phyloP scores from a whole-genome alignment of 1,140 invertebrate genomes.

The Tetraneura akinire region DNA sequence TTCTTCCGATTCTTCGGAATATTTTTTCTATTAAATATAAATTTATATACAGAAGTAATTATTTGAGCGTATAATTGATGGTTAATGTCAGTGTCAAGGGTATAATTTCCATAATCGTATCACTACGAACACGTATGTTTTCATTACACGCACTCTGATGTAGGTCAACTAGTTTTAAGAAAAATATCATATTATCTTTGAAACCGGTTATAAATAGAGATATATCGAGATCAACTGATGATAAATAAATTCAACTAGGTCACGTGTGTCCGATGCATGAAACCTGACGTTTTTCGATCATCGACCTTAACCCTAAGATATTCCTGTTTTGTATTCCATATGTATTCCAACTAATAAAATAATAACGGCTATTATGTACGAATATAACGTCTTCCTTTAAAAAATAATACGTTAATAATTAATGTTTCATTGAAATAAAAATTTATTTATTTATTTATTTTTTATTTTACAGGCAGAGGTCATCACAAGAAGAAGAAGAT shows the following conservation, averaged over 20 bases:
- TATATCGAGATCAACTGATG: not conserved
- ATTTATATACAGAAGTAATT: too few relatives aligned
- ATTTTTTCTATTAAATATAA: too few relatives aligned
- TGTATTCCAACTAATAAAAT: not conserved
- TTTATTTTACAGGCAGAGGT: constrained; percentile 52
- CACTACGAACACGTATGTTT: not conserved
- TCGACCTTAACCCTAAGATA: not conserved
- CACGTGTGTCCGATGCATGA: not conserved
- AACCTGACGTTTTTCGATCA: constrained; percentile 2
- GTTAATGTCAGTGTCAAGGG: constrained; percentile 20
- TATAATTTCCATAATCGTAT: constrained; percentile 1
- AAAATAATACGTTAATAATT: too few relatives aligned
- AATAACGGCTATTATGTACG: too few relatives aligned
- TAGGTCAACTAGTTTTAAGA: constrained; percentile 10
- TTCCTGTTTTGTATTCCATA: not conserved
- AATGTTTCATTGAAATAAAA: too few relatives aligned
- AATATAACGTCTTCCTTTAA: too few relatives aligned
- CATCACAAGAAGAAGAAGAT: constrained; percentile 57
- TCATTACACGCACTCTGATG: not conserved
- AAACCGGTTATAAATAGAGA: constrained; percentile 3
- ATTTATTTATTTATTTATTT: not conserved
- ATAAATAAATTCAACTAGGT: constrained; percentile 36
- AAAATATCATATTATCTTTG: not conserved
- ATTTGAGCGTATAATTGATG: not conserved
- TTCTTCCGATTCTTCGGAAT: too few relatives aligned